Evolutionary conservation across 2,113 vertebrate genomes (phyloP), one percentile per base, ranked within the genome.

Genomic region (Ramphastos sulfuratus): DNA sequence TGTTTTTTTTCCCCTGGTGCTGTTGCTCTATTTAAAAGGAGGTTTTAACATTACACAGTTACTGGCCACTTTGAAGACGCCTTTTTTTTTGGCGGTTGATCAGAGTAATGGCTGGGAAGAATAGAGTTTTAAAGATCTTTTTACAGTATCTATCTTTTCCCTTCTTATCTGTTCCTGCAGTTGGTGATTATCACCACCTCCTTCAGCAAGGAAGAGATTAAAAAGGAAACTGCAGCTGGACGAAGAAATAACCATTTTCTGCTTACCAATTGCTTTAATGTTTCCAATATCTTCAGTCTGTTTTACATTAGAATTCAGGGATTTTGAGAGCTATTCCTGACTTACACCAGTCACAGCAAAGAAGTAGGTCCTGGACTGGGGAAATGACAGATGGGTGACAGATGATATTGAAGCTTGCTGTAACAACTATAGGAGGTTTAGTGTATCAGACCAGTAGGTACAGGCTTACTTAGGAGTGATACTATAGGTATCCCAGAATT

Each of bases 121-220:
- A 31, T 5, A 54, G 58, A 61, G 25, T 70, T 85, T 44, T 82
- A 80, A 78, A 69, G 85, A 90, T 70, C 60, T 6, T 28, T 60
- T 82, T 64, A 48, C 31, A 80, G 2, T 73, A 74, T 67, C 74
- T 76, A 3, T 56, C 72, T 82, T 60, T 85, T n/a, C 9, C 25
- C 37, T 77, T 85, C 90, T 87, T 96, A 89, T 95, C 92, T 85
- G 58, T 71, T 91, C 37, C 69, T 89, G 87, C 79, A 92, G 84
- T 77, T 87, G 75, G 76, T 71, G 89, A 74, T 91, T 77, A 74
- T 82, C 67, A 73, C 66, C 70, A 66, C 56, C 91, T 92, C 37
- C 59, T 86, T 83, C 73, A 75, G 37, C 61, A 67, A 66, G 82
- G 54, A 93, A 75, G 80, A 75, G 65, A 77, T 82, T 46, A 58